Conservation (phyloP, 1,140 invertebrate genomes). For the Chrysoperla carnea region DNA sequence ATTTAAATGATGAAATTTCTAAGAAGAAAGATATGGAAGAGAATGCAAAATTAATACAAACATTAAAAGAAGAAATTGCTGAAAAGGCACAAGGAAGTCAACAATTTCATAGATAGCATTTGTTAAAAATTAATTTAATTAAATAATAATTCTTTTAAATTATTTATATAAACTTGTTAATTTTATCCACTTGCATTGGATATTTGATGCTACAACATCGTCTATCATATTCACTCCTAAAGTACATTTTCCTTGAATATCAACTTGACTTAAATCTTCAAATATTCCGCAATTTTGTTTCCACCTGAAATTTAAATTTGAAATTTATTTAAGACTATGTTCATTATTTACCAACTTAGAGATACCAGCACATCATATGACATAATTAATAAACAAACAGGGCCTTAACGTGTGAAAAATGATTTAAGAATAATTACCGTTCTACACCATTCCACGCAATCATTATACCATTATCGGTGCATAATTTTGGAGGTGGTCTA, state of each 20-base stretch:
- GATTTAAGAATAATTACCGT: slow-evolving; percentile 21
- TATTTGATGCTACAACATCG: slow-evolving; percentile 28
- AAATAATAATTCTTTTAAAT: neutral
- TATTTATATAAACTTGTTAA: slow-evolving; percentile 13
- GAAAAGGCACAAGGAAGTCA: too few relatives aligned
- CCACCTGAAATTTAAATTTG: slow-evolving; percentile 17
- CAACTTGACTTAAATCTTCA: slow-evolving; percentile 27
- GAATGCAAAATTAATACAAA: slow-evolving; percentile 14
- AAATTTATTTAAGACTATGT: too few relatives aligned
- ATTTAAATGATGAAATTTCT: slow-evolving; percentile 28
- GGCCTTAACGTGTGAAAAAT: too few relatives aligned
- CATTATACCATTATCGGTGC: slow-evolving; percentile 98
- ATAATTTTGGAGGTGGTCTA: slow-evolving; percentile 69
- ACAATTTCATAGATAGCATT: too few relatives aligned
- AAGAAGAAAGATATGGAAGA: slow-evolving; percentile 22
- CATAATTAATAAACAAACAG: too few relatives aligned
- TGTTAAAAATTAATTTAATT: neutral
- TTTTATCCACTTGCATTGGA: slow-evolving; percentile 41
- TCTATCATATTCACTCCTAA: slow-evolving; percentile 36
- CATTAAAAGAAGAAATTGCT: slow-evolving; percentile 7
- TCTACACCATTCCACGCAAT: slow-evolving; percentile 97
- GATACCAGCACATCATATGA: too few relatives aligned
- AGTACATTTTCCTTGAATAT: slow-evolving; percentile 24
- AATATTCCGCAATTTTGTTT: slow-evolving; percentile 24
- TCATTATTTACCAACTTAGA: too few relatives aligned